Conservation (phyloP, 2,888 invertebrate species). For the Ochropacha duplaris region DNA sequence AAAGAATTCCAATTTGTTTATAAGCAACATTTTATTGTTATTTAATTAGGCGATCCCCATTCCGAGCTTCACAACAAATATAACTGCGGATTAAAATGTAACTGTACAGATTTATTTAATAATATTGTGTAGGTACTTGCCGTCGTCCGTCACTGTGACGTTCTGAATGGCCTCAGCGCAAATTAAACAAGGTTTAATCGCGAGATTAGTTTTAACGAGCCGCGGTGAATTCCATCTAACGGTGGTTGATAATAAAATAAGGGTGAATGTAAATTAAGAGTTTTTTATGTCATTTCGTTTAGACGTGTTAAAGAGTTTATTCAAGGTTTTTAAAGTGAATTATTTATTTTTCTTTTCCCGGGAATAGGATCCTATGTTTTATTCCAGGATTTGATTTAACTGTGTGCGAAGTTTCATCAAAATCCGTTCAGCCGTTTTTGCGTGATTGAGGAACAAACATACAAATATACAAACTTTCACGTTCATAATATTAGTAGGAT, state of each 20-base stretch:
- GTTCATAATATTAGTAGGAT: too few relatives aligned
- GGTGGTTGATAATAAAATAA: slow-evolving; percentile 6
- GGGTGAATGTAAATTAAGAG: not conserved
- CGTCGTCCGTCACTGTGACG: not conserved
- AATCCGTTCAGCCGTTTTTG: too few relatives aligned
- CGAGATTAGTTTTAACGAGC: slow-evolving; percentile 9
- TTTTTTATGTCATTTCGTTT: not conserved
- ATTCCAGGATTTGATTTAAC: too few relatives aligned
- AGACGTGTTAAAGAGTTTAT: not conserved
- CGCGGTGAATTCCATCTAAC: slow-evolving; percentile 4
- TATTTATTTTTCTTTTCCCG: too few relatives aligned
- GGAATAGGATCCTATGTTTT: too few relatives aligned
- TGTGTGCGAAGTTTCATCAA: too few relatives aligned
- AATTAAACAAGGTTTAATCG: slow-evolving; percentile 9
- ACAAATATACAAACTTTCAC: too few relatives aligned
- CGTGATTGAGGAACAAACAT: too few relatives aligned
- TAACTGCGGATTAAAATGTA: not conserved
- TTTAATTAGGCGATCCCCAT: not conserved
- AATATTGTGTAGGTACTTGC: not conserved
- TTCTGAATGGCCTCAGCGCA: slow-evolving; percentile 1
- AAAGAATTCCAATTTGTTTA: not conserved
- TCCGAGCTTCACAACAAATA: not conserved
- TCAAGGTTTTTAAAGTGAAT: not conserved
- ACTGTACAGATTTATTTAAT: not conserved
- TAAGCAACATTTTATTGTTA: slow-evolving; percentile 1